These are phyloP conservation scores for Gadus chalcogrammus DNA, from an alignment of 2,113 vertebrate genomes.

Conservation along the genomic window DNA sequence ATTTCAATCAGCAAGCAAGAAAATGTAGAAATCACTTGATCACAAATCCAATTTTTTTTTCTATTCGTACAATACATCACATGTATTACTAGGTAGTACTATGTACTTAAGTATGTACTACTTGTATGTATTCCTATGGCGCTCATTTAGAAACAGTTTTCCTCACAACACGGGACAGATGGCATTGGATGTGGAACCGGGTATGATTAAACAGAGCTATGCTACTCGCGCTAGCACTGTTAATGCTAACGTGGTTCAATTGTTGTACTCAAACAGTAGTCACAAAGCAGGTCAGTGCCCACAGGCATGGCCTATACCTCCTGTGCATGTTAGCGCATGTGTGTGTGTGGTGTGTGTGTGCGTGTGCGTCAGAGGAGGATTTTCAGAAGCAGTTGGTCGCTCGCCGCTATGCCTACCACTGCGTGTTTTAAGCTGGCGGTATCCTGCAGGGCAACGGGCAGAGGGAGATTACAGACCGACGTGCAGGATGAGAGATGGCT, in stretches of 20 bases:
- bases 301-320: conserved; percentile 14
- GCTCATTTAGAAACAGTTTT: conserved; percentile 7
- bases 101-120: too few species aligned
- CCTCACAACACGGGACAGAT: conserved; percentile 22
- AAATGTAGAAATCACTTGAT: too few species aligned
- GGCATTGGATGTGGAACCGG: conserved; percentile 4
- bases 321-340: conserved; percentile 23
- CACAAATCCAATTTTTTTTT: too few species aligned
- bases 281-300: conserved; percentile 59
- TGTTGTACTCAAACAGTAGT: conserved; percentile 15
- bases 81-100: too few species aligned
- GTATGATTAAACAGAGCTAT: conserved; percentile 5
- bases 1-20: too few species aligned
- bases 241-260: neutral
- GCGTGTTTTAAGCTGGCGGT: conserved; percentile 62
- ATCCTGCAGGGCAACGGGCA: conserved; percentile 51
- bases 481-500: conserved; percentile 11
- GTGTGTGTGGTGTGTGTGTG: conserved; percentile 12
- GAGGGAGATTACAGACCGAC: conserved; percentile 60
- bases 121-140: too few species aligned
- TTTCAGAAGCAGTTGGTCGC: conserved; percentile 51
- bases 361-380: conserved; percentile 45
- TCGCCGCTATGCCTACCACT: conserved; percentile 40
- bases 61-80: too few species aligned
- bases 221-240: conserved; percentile 3